Percentiles rank a stretch among this genome's conserved stretches.
Evolutionary conservation across 2,888 invertebrate species (phyloP).

Genomic region (Acleris holmiana): DNA sequence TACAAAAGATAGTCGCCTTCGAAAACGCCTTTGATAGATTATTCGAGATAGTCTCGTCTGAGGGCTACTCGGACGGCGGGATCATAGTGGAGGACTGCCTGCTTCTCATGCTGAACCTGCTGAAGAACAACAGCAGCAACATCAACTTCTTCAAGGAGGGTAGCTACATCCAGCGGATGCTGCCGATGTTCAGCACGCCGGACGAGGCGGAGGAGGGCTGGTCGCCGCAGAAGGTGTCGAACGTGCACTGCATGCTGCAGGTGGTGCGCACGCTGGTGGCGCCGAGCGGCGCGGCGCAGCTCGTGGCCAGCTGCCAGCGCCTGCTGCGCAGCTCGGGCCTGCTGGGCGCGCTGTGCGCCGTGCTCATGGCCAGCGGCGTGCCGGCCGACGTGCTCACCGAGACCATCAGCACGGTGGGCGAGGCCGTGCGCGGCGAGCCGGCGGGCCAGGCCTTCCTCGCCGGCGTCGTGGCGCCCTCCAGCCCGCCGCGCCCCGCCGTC

Average conservation of each 20-base stretch:
- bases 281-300: slow-evolving; percentile 95
- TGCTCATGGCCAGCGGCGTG: slow-evolving; percentile 97
- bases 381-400: slow-evolving; percentile 98
- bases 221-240: slow-evolving; percentile 97
- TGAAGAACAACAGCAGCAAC: slow-evolving; percentile 98
- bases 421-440: slow-evolving; percentile 95
- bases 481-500: slow-evolving; percentile 96
- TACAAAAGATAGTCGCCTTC: slow-evolving; percentile 99
- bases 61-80: slow-evolving; percentile 97
- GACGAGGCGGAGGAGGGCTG: slow-evolving; percentile 91
- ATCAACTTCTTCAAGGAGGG: slow-evolving; percentile 99
- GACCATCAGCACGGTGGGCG: slow-evolving; percentile 97
- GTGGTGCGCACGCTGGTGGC: slow-evolving; percentile 96
- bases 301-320: slow-evolving; percentile 92
- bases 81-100: slow-evolving; percentile 99
- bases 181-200: slow-evolving; percentile 94
- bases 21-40: slow-evolving; percentile 99
- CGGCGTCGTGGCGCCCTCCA: slow-evolving; percentile 95
- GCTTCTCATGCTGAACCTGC: slow-evolving; percentile 94
- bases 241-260: slow-evolving; percentile 96
- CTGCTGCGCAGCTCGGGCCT: slow-evolving; percentile 92
- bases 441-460: slow-evolving; percentile 96
- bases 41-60: slow-evolving; percentile 95
- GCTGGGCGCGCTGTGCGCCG: slow-evolving; percentile 88
- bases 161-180: slow-evolving; percentile 95